phyloP scores from a whole-genome alignment of 2,888 invertebrate genomes.

The Agonum fuliginosum region DNA sequence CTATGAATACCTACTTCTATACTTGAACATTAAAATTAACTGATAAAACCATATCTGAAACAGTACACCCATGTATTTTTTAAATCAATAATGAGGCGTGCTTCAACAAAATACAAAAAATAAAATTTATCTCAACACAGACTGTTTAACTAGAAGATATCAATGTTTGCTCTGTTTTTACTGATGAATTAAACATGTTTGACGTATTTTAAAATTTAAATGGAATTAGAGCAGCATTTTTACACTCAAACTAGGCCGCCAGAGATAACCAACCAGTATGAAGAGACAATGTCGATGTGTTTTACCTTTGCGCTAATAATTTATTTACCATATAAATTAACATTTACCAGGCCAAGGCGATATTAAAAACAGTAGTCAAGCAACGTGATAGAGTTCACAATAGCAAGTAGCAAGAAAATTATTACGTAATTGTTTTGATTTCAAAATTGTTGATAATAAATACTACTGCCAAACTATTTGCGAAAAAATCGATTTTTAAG shows the following conservation, averaged over 20 bases:
- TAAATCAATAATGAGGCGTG: slow-evolving; percentile 1
- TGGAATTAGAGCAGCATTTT: slow-evolving; percentile 39
- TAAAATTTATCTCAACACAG: background rate
- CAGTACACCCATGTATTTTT: background rate
- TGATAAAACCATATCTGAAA: background rate
- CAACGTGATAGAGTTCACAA: slow-evolving; percentile 42
- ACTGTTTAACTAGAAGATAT: background rate
- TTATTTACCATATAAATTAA: slow-evolving; percentile 50
- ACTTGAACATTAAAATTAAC: background rate
- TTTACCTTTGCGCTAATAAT: slow-evolving; percentile 43
- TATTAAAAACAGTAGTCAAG: slow-evolving; percentile 35
- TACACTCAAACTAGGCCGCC: slow-evolving; percentile 18
- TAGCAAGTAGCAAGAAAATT: slow-evolving; percentile 42
- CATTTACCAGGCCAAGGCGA: slow-evolving; percentile 53
- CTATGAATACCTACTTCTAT: background rate
- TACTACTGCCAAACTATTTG: slow-evolving; percentile 1
- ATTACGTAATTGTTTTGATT: slow-evolving; percentile 45
- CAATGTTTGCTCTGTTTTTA: background rate
- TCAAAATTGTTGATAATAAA: slow-evolving; percentile 27
- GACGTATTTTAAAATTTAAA: slow-evolving; percentile 33
- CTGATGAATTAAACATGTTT: slow-evolving; percentile 10
- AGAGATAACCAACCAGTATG: background rate
- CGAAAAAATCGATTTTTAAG: slow-evolving; percentile 15
- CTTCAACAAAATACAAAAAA: background rate
- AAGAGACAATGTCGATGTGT: background rate